Evolutionary conservation across 2,888 invertebrate species (phyloP), one percentile per base, ranked within the genome.

Genomic region (Agrilus cyanescens): DNA sequence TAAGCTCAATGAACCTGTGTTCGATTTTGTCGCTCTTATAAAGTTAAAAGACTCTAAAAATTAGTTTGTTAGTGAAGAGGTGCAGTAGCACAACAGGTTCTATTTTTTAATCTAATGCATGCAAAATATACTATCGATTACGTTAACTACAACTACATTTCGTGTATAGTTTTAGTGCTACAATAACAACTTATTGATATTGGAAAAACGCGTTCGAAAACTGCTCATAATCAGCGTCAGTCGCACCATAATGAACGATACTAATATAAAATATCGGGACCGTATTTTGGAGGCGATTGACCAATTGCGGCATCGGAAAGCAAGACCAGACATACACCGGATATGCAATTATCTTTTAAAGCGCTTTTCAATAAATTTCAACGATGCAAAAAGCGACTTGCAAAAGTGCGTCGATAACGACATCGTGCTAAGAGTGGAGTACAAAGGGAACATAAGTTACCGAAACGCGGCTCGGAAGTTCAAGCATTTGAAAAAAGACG

Each of bases 381-480:
- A 72, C 50, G 84, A 81, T 51, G 80, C 82, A 13, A 79, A 77
- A 59, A 71, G 78, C 46, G 82, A 83, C 65, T 71, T 88, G 31
- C 82, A 82, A 61, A 75, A 77, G 62, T 77, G 88, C 56, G 76
- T 86, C 12, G 81, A 81, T 54, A 77, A 78, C 46, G 82, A 81
- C 60, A 76, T 79, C 54, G 81, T 88, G 42, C 75, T 82, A 50
- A 84, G 84, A 73, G 88, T 88, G 25, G 84, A 86, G 60, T 88
- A 87, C 65, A 89, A 88, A 68, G 87, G 87, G 57, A 84, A 79
- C 67, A 83, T 82, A 52, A 86, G 85, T 69, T 88, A 88, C 62
- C 74, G 88, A 56, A 86, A 85, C 70, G 83, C 85, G 37, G 80
- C 82, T 39, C 85, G 78, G 71, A 67, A 66, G 53, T 61, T 57